Evolutionary conservation across 2,888 invertebrate genomes (phyloP).

Genomic region (Nomada ruficornis): DNA sequence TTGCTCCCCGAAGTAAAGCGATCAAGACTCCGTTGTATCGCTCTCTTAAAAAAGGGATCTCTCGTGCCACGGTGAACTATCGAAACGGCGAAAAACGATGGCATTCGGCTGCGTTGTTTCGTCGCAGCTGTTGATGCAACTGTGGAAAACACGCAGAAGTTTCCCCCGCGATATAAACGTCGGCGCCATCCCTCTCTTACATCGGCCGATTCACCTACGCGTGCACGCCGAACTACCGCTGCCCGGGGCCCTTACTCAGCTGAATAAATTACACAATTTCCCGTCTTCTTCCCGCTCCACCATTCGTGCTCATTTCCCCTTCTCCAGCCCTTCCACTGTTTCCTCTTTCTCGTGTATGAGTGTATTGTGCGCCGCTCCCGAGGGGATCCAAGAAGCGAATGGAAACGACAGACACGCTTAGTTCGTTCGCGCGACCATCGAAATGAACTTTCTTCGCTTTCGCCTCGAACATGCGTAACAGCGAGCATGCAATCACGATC

Average conservation of each 20-base stretch:
- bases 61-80: not conserved
- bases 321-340: slow-evolving; percentile 21
- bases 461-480: slow-evolving; percentile 19
- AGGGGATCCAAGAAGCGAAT: slow-evolving; percentile 60
- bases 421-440: slow-evolving; percentile 19
- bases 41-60: no score
- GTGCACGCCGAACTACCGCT: slow-evolving; percentile 28
- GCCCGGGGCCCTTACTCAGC: slow-evolving; percentile 62
- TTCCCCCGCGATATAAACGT: slow-evolving; percentile 68
- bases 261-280: slow-evolving; percentile 79
- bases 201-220: slow-evolving; percentile 49
- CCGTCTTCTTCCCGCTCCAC: slow-evolving; percentile 58
- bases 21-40: no score
- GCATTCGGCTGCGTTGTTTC: slow-evolving; percentile 34
- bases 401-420: slow-evolving; percentile 58
- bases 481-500: not conserved
- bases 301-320: slow-evolving; percentile 3
- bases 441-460: slow-evolving; percentile 46
- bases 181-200: slow-evolving; percentile 53
- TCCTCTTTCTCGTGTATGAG: slow-evolving; percentile 44
- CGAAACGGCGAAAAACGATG: slow-evolving; percentile 12
- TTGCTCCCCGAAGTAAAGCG: no score
- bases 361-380: slow-evolving; percentile 68
- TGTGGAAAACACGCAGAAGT: slow-evolving; percentile 57
- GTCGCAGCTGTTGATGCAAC: slow-evolving; percentile 45